Conservation (phyloP, 1,140 invertebrate genomes). For the Lepidostoma basale region DNA sequence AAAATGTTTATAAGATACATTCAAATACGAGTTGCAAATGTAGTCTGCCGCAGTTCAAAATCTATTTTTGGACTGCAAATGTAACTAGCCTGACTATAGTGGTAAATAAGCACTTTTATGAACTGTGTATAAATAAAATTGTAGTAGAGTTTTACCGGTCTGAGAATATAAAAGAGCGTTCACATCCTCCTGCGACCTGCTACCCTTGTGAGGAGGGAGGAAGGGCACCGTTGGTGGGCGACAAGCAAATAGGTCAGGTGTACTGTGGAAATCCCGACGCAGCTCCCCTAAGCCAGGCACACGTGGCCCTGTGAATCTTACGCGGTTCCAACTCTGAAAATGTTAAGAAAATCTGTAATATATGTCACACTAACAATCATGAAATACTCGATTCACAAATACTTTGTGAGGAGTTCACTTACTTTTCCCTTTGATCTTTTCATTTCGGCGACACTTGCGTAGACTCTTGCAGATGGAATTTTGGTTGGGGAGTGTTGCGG, state of each 20-base stretch:
- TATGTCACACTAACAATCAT: too few species aligned
- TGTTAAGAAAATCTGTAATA: too few species aligned
- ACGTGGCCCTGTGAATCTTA: slow-evolving; percentile 62
- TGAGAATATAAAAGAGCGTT: slow-evolving; percentile 55
- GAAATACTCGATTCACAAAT: background rate
- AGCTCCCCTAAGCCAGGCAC: slow-evolving; percentile 64
- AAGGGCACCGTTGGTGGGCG: slow-evolving; percentile 49
- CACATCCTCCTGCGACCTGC: slow-evolving; percentile 79
- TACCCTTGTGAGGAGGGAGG: slow-evolving; percentile 57
- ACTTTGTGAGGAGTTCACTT: slow-evolving; percentile 34
- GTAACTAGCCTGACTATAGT: background rate
- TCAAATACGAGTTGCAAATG: too few species aligned
- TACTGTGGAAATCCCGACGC: slow-evolving; percentile 86
- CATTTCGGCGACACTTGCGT: slow-evolving; percentile 95
- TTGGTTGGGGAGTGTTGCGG: slow-evolving; percentile 70
- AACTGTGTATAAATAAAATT: background rate
- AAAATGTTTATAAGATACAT: too few species aligned
- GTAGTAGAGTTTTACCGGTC: slow-evolving; percentile 25
- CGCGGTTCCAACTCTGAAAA: slow-evolving; percentile 55
- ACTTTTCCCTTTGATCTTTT: slow-evolving; percentile 82
- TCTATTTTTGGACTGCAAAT: background rate
- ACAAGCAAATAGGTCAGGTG: slow-evolving; percentile 74
- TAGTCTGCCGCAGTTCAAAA: too few species aligned
- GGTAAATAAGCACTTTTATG: background rate
- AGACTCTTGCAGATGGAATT: slow-evolving; percentile 71